Evolutionary conservation across 35 echinoderm and acorn worm species (phyloP), one percentile per base, ranked within the genome.

Genomic region (Ophiothrix spiculata): DNA sequence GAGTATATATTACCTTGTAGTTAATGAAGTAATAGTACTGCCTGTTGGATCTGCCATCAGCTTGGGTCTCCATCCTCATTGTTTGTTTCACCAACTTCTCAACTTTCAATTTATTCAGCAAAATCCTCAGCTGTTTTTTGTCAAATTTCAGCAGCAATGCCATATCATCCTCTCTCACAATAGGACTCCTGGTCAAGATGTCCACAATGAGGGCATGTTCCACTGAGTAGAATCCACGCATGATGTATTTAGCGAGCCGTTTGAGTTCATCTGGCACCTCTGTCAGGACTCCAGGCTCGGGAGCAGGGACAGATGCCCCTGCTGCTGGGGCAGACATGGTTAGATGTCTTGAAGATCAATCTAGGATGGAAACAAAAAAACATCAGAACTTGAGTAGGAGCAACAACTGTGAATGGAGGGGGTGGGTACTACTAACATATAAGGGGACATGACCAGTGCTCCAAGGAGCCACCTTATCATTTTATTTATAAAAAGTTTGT

Each of bases 1-100:
- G n/a, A n/a, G n/a, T n/a, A n/a, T n/a, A n/a, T n/a, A n/a, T n/a
- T 38, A 84, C 81, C 84, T 97, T 99, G 38, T 99, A 99, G 75
- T 99, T 99, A 33, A 99, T 99, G 75, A 94, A 99, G 73, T 99
- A 99, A 75, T 99, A 99, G 64, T 99, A 86, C 74, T 99, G 96
- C 15, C 96, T 56, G 77, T 88, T 94, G 34, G 96, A 88, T 45
- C 87, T 85, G 25, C 96, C 96, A 45, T 99, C 96, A 16, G 88
- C 63, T 39, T 94, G 89, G 36, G 96, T 99, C 87, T 99, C 96
- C 17, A 99, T 92, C 15, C 96, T 81, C 85, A 99, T 86, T 14
- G 89, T 90, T 78, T 94, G 92, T 83, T 90, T 99, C 37, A 99
- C 69, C 29, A 94, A 64, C 38, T 99, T 99, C 37, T 99, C 96